Base-by-base conservation (phyloP, 2,113 vertebrate species). In the Pampusana beccarii region DNA sequence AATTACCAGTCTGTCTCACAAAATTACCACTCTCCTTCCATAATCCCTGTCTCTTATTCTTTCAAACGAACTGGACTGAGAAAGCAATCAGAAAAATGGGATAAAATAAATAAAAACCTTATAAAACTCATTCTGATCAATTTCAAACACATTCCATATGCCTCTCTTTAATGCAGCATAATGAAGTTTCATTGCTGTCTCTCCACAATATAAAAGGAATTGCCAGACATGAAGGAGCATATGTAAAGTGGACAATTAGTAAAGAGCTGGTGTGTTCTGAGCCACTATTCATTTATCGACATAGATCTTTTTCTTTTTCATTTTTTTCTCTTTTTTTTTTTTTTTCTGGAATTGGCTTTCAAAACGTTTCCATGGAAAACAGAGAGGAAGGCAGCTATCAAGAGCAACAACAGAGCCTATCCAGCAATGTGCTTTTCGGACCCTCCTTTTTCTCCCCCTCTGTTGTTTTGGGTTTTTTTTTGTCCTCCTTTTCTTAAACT, bases 311-410 rank as follows among this genome's bases (percentile, higher is more conserved):
- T 56, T 58, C 26, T 10, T 54, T 20, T 8, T 4, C 7, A 15
- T 10, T 31, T 34, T 23, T 21, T 40, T 18, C 19, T 33, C 17
- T 40, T 21, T 33, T 53, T 54, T 33, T 40, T 54, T 5, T 15
- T 79, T 92, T 86, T 93, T 94, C 69, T 85, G n/a, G 56, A 93
- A 44, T 40, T 86, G 75, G 57, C 89, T 96, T 93, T 95, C 72
- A 90, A 91, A 95, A 94, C 66, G 92, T 95, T 95, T 97, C 94
- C 91, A 92, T 95, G 90, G 95, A 88, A 96, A 95, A 92, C 10
- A 0, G 75, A 94, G 83, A 94, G 88, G 92, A 92, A 97, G 95
- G 96, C 94, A 91, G 91, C 91, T 92, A 90, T 86, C 87, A 84
- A 88, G 53, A 90, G 56, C 58, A 78, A 95, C 87, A 85, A 71